A percentile compares a stretch with the other conserved stretches of the same genome.
phyloP scores from a whole-genome alignment of 23 tunicate genomes.

The Trididemnum clinides region DNA sequence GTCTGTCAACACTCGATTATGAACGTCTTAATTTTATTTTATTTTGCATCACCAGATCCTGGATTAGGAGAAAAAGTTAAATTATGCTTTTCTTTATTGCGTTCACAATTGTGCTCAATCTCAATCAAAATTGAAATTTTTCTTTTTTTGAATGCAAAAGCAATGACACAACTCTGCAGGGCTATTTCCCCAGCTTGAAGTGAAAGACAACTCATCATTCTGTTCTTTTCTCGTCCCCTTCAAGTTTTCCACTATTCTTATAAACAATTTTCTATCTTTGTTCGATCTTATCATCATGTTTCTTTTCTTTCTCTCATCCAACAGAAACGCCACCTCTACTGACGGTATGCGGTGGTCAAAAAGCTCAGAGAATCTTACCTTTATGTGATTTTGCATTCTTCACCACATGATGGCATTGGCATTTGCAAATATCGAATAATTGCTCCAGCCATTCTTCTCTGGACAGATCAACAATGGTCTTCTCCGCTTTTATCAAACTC shows the following conservation, averaged over 20 bases:
- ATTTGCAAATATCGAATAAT: slow-evolving; percentile 2
- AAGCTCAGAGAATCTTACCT: background rate
- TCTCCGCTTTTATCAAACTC: no score
- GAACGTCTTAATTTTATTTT: background rate
- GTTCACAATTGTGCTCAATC: background rate
- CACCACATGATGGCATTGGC: background rate
- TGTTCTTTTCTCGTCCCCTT: background rate
- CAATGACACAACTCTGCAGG: no score
- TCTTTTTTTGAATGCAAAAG: no score
- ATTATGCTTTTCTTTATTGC: background rate
- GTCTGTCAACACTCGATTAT: background rate
- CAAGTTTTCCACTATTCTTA: background rate
- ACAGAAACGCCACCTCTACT: background rate
- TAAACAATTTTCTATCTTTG: background rate
- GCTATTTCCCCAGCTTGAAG: no score
- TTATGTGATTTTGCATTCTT: background rate
- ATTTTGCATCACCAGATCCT: background rate
- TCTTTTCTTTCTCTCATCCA: background rate
- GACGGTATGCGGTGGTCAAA: background rate
- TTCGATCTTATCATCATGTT: background rate
- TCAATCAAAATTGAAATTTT: no score
- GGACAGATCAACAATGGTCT: no score
- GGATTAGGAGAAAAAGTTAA: background rate
- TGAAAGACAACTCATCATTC: background rate
- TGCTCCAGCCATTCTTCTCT: background rate